Percentiles rank a stretch among this genome's conserved stretches.
These are phyloP conservation scores for Drosophila antonietae DNA, from an alignment of 2,888 invertebrate genomes.

Conservation along the genomic window DNA sequence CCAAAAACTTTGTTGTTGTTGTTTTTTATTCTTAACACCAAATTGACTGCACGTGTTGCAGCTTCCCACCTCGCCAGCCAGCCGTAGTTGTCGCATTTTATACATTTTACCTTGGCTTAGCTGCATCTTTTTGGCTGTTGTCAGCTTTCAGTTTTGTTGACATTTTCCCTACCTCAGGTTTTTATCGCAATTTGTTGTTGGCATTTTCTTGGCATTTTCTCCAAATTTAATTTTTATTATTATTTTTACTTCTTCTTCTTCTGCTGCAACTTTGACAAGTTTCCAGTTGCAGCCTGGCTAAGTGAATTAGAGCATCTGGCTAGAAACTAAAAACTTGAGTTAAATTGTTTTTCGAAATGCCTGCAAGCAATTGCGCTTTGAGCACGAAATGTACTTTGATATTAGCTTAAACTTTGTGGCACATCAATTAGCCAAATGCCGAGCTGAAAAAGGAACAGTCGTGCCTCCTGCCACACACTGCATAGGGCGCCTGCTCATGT, in stretches of 20 bases:
- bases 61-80: neutral
- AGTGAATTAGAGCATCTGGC: slow-evolving; percentile 65
- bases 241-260: neutral
- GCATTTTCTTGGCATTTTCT: slow-evolving; percentile 43
- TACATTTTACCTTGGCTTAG: slow-evolving; percentile 7
- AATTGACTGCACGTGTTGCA: slow-evolving; percentile 56
- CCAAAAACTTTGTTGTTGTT: slow-evolving; percentile 43
- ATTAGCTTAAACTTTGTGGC: slow-evolving; percentile 47
- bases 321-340: slow-evolving; percentile 51
- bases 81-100: neutral
- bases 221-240: slow-evolving; percentile 44
- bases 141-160: slow-evolving; percentile 58
- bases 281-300: slow-evolving; percentile 44
- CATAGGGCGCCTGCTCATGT: neutral
- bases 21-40: slow-evolving; percentile 41
- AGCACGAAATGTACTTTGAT: slow-evolving; percentile 25
- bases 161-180: slow-evolving; percentile 49
- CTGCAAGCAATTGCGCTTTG: slow-evolving; percentile 44
- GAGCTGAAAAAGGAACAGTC: neutral
- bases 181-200: slow-evolving; percentile 55
- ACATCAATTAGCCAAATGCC: slow-evolving; percentile 53
- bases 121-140: slow-evolving; percentile 32
- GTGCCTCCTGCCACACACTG: neutral
- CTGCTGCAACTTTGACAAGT: slow-evolving; percentile 46
- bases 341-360: slow-evolving; percentile 58